Evolutionary conservation across 1,140 invertebrate species (phyloP), one percentile per base, ranked within the genome.

Genomic region (Chironomus tepperi): DNA sequence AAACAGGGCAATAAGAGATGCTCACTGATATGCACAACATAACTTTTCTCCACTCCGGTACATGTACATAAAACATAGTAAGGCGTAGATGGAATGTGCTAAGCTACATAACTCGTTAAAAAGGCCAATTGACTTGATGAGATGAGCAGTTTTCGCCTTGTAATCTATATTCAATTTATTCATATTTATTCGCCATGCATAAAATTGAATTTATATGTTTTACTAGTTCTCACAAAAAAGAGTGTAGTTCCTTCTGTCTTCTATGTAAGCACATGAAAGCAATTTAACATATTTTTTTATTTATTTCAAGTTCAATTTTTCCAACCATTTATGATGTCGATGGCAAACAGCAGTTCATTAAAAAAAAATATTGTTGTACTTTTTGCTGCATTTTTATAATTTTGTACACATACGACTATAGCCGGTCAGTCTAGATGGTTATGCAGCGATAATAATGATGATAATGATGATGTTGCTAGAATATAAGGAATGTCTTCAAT

Each of bases 291-390:
- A 34, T 34, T 34, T 34, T 34, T 34, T 34, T 34, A 34, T n/a
- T 57, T 12, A 57, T 57, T 57, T 57, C 47, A 57, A 57, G 47
- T 57, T 57, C 47, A 57, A 57, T 57, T n/a, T 57, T 57, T 57
- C 24, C 24, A 15, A 57, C 47, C 47, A 57, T 57, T 57, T 57
- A 57, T 57, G 47, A 57, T 57, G 24, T 34, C 24, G 47, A 57
- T 57, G 47, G n/a, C 47, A 57, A 57, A n/a, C 47, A 15, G 47
- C 47, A 57, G 12, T 57, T 57, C 47, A 57, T 57, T 57, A 57
- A n/a, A 57, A 57, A 47, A 47, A 57, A 57, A 12, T 34, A 34
- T 34, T 34, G 24, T 34, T n/a, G 24, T 34, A 34, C 24, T 34
- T 34, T 34, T 34, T 34, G 24, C 24, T 34, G 24, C 24, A 34